Evolutionary conservation across 2,113 vertebrate genomes (phyloP).

Genomic region (Ginglymostoma cirratum): DNA sequence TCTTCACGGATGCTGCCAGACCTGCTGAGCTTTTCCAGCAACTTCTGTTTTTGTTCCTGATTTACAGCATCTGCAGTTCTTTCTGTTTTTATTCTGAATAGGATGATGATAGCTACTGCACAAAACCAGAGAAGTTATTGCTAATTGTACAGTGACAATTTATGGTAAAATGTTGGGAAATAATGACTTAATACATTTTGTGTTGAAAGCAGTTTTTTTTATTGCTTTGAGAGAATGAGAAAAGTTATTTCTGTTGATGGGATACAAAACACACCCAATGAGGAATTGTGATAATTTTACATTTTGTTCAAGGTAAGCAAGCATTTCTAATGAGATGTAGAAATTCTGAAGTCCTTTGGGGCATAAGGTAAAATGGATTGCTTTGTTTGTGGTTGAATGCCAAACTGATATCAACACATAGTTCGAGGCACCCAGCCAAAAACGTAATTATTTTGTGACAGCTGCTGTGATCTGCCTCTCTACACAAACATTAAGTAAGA

Average conservation of each 20-base stretch:
- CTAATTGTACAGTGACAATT: background rate
- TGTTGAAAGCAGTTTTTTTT: background rate
- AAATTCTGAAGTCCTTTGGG: conserved; percentile 9
- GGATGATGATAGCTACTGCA: background rate
- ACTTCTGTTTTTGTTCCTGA: too few species aligned
- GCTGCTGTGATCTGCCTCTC: conserved; percentile 22
- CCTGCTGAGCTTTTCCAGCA: too few species aligned
- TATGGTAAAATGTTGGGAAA: background rate
- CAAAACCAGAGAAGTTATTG: background rate
- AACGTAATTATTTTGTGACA: conserved; percentile 26
- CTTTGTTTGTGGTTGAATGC: background rate
- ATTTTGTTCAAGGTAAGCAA: conserved; percentile 13
- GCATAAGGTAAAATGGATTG: background rate
- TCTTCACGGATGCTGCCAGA: too few species aligned
- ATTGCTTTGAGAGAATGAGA: too few species aligned
- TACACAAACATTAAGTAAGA: background rate
- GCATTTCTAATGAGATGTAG: background rate
- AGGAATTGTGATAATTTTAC: background rate
- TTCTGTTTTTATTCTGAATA: background rate
- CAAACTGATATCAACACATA: background rate
- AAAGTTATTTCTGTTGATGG: background rate
- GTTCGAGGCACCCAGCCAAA: background rate
- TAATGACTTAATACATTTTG: background rate
- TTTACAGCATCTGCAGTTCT: too few species aligned
- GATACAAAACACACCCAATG: background rate